Percentiles rank a stretch among this genome's conserved stretches.
These are phyloP conservation scores for Anabacerthia variegaticeps DNA, from an alignment of 2,797 vertebrate species.

Conservation along the genomic window DNA sequence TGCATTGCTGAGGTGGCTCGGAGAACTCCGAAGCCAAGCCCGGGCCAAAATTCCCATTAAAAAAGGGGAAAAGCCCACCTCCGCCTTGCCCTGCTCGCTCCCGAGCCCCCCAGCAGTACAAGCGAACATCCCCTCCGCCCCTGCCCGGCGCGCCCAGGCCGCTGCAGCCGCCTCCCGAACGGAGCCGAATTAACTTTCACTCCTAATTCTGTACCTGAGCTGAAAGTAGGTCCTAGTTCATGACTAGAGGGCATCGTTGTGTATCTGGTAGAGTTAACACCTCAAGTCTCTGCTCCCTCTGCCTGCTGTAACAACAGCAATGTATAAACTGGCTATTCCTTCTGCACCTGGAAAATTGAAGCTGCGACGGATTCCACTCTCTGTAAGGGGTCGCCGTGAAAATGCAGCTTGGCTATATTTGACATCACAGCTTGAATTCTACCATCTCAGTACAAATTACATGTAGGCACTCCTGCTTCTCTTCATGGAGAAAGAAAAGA, in stretches of 20 bases:
- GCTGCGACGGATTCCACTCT: background rate
- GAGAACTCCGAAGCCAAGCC: background rate
- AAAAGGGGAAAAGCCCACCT: background rate
- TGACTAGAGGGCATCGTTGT: rapidly evolving
- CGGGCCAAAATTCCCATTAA: background rate
- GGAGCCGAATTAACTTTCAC: background rate
- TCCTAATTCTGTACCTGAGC: background rate
- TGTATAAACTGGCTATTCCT: background rate
- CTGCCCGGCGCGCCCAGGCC: background rate
- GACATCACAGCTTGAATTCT: background rate
- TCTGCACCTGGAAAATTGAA: background rate
- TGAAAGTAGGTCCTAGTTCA: background rate
- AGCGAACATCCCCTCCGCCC: background rate
- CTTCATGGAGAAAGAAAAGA: background rate
- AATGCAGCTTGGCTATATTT: background rate
- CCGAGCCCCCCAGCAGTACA: rapidly evolving
- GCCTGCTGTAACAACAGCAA: background rate
- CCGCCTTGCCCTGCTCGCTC: background rate
- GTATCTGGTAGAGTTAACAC: background rate
- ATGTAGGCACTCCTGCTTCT: background rate
- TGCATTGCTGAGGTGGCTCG: rapidly evolving
- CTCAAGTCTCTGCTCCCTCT: background rate
- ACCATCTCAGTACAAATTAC: background rate
- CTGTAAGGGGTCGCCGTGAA: background rate
- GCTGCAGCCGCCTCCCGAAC: rapidly evolving